A percentile compares a stretch with the other conserved stretches of the same genome.
Conservation (phyloP, 1,140 invertebrate genomes). For the Euschistus heros region DNA sequence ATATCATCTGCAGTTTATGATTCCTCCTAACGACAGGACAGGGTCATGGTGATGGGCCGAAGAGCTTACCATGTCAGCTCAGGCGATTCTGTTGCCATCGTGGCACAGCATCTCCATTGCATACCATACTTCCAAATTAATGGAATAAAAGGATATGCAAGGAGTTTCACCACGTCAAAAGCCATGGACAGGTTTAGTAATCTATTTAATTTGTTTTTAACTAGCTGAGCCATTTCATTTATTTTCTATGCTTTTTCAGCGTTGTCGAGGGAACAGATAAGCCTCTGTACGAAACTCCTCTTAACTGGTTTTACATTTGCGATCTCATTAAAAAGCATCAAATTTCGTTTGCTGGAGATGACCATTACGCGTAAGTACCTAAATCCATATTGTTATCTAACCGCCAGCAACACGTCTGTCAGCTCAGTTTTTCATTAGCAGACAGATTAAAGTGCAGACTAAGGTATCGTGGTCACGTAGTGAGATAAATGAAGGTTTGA, state of each 20-base stretch:
- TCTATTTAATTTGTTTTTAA: too few species aligned
- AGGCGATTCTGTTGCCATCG: background rate
- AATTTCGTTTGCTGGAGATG: background rate
- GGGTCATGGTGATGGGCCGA: background rate
- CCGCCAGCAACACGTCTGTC: too few species aligned
- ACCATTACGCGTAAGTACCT: background rate
- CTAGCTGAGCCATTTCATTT: too few species aligned
- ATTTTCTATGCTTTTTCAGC: background rate
- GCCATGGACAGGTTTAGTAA: background rate
- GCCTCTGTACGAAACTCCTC: background rate
- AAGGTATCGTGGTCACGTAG: too few species aligned
- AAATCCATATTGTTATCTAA: too few species aligned
- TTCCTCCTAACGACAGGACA: background rate
- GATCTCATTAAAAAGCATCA: background rate
- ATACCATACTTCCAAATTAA: background rate
- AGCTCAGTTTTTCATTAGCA: too few species aligned
- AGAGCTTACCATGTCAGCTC: background rate
- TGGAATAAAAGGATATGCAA: background rate
- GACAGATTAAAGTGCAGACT: too few species aligned
- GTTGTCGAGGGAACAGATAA: background rate
- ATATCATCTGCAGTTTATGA: background rate
- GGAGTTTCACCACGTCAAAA: background rate
- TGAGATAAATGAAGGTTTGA: too few species aligned
- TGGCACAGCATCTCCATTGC: background rate
- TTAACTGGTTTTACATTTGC: background rate